Conservation (phyloP, 2,888 invertebrate genomes). For the Pseudoips prasinana region DNA sequence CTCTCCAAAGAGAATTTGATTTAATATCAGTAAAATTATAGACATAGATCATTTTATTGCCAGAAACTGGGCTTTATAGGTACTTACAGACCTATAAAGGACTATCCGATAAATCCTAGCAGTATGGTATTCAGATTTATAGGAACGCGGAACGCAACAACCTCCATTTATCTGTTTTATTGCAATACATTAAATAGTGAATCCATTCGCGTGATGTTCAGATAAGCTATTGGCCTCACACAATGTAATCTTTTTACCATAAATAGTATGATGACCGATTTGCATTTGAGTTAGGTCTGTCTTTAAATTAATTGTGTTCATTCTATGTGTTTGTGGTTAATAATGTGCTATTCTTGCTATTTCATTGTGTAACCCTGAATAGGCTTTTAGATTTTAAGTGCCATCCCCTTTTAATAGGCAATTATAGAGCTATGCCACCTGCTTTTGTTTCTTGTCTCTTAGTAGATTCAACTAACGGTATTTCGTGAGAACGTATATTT, state of each 20-base stretch:
- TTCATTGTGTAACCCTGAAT: conserved; percentile 71
- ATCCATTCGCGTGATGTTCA: conserved; percentile 65
- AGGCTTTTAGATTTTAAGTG: conserved; percentile 57
- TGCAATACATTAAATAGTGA: conserved; percentile 76
- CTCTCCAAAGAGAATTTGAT: too few relatives aligned
- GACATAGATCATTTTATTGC: too few relatives aligned
- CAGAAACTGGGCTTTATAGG: too few relatives aligned
- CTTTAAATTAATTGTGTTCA: conserved; percentile 65
- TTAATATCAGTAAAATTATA: too few relatives aligned
- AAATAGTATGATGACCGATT: conserved; percentile 71
- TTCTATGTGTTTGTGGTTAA: conserved; percentile 44
- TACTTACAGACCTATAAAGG: too few relatives aligned
- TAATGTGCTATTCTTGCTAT: conserved; percentile 69
- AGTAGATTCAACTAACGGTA: conserved; percentile 31
- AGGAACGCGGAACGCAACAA: conserved; percentile 72
- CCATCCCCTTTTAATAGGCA: conserved; percentile 66
- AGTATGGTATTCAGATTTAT: conserved; percentile 26
- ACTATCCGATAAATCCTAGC: too few relatives aligned
- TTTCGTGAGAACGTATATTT: conserved; percentile 12
- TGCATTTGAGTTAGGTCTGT: conserved; percentile 72
- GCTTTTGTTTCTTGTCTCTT: conserved; percentile 36
- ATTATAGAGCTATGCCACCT: conserved; percentile 59
- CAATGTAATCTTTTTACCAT: conserved; percentile 81
- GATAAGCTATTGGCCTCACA: conserved; percentile 69
- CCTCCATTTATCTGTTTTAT: conserved; percentile 74